A percentile compares a stretch with the other conserved stretches of the same genome.
Conservation (phyloP, 1,140 invertebrate species). For the Trichonephila clavipes region DNA sequence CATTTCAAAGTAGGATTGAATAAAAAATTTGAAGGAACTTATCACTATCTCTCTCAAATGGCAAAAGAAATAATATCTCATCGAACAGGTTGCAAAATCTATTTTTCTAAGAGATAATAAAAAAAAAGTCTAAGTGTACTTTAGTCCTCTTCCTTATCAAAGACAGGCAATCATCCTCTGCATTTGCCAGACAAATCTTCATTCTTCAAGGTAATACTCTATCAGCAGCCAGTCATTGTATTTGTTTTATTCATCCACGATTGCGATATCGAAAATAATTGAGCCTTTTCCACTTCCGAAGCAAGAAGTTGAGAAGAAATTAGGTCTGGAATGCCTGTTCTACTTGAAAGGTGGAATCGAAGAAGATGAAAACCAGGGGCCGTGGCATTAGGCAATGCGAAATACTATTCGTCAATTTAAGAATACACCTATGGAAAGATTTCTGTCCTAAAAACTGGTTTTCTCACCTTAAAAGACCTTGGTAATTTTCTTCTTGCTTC, state of each 20-base stretch:
- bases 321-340: neutral
- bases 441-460: conserved; percentile 29
- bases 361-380: neutral
- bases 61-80: neutral
- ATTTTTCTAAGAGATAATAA: neutral
- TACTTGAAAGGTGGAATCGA: neutral
- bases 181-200: neutral
- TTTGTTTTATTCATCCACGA: neutral
- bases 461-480: conserved; percentile 34
- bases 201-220: conserved; percentile 6
- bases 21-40: neutral
- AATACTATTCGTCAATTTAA: neutral
- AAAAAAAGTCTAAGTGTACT: neutral
- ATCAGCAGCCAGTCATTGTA: neutral
- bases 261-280: neutral
- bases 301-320: neutral
- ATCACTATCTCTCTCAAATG: neutral
- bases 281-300: neutral
- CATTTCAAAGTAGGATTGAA: no score
- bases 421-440: conserved; percentile 9
- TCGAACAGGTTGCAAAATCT: neutral
- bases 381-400: neutral
- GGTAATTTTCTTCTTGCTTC: neutral
- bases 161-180: neutral
- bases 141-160: neutral